Conservation (phyloP, 2,113 vertebrate species). For the Ginglymostoma cirratum region DNA sequence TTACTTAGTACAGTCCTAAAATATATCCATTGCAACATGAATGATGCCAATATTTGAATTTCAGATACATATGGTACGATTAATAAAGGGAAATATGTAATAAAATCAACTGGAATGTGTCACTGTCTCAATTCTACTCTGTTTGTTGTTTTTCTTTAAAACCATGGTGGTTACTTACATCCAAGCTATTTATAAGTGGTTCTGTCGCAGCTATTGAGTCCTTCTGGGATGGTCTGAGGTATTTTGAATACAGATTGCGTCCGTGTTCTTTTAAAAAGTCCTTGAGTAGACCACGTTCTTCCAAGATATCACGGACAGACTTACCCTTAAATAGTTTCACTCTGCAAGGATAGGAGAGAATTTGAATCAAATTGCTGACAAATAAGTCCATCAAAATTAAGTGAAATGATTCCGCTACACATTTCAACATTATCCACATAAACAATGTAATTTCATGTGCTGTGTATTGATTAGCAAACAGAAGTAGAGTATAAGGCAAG, state of each 20-base stretch:
- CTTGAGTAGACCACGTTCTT: slow-evolving; percentile 54
- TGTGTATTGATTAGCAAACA: background rate
- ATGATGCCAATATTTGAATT: background rate
- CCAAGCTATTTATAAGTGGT: slow-evolving; percentile 50
- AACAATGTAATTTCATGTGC: background rate
- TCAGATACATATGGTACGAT: background rate
- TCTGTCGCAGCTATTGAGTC: slow-evolving; percentile 30
- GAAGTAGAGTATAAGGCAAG: background rate
- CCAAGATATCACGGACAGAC: slow-evolving; percentile 52
- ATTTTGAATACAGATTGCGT: slow-evolving; percentile 41
- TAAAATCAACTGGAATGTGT: background rate
- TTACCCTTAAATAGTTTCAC: slow-evolving; percentile 62
- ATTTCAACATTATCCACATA: background rate
- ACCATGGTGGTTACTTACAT: slow-evolving; percentile 48
- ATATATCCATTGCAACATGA: background rate
- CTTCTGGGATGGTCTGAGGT: rapidly evolving
- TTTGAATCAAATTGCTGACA: background rate
- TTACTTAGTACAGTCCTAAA: background rate
- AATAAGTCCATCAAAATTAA: background rate
- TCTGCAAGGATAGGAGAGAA: slow-evolving; percentile 44
- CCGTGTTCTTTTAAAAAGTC: slow-evolving; percentile 43
- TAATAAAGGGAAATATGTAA: background rate
- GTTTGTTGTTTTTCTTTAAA: background rate
- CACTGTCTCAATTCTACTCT: background rate
- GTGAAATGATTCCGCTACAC: background rate